Percentiles rank a stretch among this genome's conserved stretches.
Evolutionary conservation across 2,888 invertebrate genomes (phyloP).

Genomic region (Lepeophtheirus nordmannii): DNA sequence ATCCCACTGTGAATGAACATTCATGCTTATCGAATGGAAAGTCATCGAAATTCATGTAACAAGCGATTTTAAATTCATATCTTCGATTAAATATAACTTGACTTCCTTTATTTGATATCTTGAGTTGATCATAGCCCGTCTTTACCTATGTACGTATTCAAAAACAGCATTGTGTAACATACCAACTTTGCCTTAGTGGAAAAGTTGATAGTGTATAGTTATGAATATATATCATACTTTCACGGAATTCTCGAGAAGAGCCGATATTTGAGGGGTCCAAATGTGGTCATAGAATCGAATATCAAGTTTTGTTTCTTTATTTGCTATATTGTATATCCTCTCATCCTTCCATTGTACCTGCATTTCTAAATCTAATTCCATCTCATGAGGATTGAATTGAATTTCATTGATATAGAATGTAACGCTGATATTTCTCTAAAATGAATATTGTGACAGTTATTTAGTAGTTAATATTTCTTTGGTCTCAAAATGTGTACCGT

Average conservation of each 20-base stretch:
- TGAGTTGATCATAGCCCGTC: neutral
- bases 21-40: neutral
- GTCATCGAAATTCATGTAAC: neutral
- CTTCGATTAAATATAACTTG: neutral
- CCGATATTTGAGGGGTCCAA: neutral
- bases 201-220: neutral
- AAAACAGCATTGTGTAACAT: neutral
- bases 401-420: neutral
- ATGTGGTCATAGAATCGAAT: neutral
- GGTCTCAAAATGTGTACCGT: neutral
- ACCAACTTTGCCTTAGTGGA: neutral
- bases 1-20: neutral
- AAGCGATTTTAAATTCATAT: neutral
- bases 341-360: neutral
- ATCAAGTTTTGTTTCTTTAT: neutral
- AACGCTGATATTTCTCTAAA: neutral
- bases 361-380: neutral
- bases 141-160: neutral
- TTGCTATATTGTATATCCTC: neutral
- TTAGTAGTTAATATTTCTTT: too few relatives aligned
- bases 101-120: neutral
- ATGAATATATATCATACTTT: neutral
- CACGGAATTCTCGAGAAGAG: neutral
- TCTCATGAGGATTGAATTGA: neutral
- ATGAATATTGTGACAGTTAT: too few relatives aligned